Percentiles rank a stretch among this genome's conserved stretches.
These are phyloP conservation scores for Ptychodera flava DNA, from an alignment of 35 echinoderm and acorn worm genomes.

Conservation along the genomic window DNA sequence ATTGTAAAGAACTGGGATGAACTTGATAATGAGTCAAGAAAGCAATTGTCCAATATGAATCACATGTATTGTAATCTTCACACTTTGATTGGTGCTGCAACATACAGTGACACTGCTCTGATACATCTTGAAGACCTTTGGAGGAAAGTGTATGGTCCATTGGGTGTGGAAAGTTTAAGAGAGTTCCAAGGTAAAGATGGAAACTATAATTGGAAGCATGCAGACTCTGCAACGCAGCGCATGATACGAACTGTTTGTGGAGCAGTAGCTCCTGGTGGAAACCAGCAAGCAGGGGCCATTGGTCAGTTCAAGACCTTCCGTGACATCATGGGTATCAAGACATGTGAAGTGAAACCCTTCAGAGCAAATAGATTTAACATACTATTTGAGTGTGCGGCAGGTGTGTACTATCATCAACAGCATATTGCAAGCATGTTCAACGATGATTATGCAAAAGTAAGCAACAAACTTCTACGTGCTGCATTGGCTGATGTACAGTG, in stretches of 20 bases:
- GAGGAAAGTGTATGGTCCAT: no score
- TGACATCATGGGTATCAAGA: not conserved
- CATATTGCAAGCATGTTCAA: conserved; percentile 12
- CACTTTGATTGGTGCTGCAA: conserved; percentile 21
- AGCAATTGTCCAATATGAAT: conserved; percentile 10
- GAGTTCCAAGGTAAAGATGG: conserved; percentile 16
- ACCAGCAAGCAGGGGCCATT: no score
- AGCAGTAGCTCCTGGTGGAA: conserved; percentile 24
- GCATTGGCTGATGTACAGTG: conserved; percentile 9
- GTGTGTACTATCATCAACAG: conserved; percentile 9
- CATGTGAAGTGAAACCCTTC: not conserved
- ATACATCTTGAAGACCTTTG: conserved; percentile 8
- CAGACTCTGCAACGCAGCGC: no score
- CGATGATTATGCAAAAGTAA: not conserved
- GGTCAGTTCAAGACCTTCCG: not conserved
- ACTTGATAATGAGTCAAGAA: not conserved
- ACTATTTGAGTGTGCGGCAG: conserved; percentile 14
- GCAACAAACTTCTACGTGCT: conserved; percentile 28
- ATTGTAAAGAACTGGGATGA: conserved; percentile 3
- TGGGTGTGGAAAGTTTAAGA: conserved; percentile 21
- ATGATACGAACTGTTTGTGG: conserved; percentile 10
- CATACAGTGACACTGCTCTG: conserved; percentile 29
- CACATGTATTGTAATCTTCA: conserved; percentile 26
- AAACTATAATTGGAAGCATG: conserved; percentile 31
- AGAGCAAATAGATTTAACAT: conserved; percentile 25